Conservation (phyloP, 2,113 vertebrate genomes). For the Rhinolophus ferrumequinum region DNA sequence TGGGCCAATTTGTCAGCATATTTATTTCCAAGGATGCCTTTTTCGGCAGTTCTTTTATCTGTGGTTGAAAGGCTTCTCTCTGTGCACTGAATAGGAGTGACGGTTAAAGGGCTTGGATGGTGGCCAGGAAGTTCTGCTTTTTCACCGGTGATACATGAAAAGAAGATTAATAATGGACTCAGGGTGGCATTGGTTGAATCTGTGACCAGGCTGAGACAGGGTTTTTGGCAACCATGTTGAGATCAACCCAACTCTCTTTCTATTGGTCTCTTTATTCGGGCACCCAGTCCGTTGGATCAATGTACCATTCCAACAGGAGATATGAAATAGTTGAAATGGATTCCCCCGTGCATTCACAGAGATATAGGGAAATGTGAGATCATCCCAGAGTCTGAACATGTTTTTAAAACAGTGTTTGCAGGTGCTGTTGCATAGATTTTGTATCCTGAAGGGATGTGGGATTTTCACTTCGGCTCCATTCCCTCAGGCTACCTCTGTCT, state of each 20-base stretch:
- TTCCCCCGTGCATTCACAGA: not conserved
- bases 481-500: not conserved
- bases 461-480: not conserved
- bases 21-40: not conserved
- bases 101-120: not conserved
- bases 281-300: not conserved
- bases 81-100: not conserved
- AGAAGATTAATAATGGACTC: not conserved
- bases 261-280: not conserved
- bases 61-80: not conserved
- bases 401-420: not conserved
- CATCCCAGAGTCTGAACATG: not conserved
- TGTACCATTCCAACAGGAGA: not conserved
- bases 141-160: not conserved
- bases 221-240: not conserved
- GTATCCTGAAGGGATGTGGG: not conserved
- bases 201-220: not conserved
- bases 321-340: not conserved
- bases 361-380: not conserved
- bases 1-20: accelerated
- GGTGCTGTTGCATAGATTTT: not conserved
- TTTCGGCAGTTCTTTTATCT: not conserved
- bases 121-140: not conserved
- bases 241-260: not conserved
- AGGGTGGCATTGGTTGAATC: not conserved